Evolutionary conservation across 1,140 invertebrate species (phyloP).

Genomic region (Drosophila bipectinata): DNA sequence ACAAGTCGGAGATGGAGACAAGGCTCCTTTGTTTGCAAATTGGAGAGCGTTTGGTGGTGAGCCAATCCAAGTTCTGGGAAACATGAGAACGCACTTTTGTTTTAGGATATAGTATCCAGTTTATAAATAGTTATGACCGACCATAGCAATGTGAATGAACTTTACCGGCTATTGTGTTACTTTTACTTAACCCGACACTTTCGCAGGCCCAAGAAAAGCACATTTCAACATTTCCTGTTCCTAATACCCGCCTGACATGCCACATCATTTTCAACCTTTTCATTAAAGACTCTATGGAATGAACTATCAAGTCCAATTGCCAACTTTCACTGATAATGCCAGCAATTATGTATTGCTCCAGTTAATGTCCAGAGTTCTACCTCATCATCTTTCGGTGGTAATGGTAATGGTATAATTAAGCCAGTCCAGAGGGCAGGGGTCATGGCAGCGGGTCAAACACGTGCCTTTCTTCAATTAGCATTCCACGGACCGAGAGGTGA

Average conservation of each 20-base stretch:
- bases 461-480: constrained; percentile 48
- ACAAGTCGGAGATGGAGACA: constrained; percentile 27
- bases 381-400: constrained; percentile 11
- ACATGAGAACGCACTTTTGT: constrained; percentile 71
- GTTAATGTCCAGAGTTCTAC: constrained; percentile 21
- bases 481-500: constrained; percentile 35
- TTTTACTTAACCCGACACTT: constrained; percentile 62
- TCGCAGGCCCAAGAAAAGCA: constrained; percentile 43
- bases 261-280: constrained; percentile 52
- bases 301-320: constrained; percentile 60
- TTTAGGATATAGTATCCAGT: constrained; percentile 44
- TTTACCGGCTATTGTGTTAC: constrained; percentile 42
- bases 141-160: constrained; percentile 57
- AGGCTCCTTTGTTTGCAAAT: constrained; percentile 62
- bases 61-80: constrained; percentile 43
- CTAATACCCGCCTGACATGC: constrained; percentile 65
- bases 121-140: constrained; percentile 57
- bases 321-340: constrained; percentile 71
- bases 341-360: constrained; percentile 51
- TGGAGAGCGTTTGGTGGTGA: constrained; percentile 8
- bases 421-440: constrained; percentile 12
- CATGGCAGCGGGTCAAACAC: constrained; percentile 48
- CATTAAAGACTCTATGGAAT: constrained; percentile 25
- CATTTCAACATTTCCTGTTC: constrained; percentile 77
- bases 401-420: constrained; percentile 53